Conservation (phyloP, 1,140 invertebrate species). For the Anastatus disparis region DNA sequence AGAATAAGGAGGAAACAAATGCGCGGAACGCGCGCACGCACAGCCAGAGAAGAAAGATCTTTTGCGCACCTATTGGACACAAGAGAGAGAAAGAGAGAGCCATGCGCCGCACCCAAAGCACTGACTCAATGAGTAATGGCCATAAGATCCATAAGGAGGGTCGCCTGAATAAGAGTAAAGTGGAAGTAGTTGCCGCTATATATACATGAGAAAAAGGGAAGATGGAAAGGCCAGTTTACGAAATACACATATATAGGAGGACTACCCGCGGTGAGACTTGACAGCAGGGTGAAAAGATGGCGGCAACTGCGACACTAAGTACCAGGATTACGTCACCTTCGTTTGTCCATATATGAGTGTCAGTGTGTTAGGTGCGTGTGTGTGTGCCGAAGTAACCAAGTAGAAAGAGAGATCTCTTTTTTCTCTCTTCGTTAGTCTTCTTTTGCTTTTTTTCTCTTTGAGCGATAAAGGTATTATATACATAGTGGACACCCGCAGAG, state of each 20-base stretch:
- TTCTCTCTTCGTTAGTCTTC: constrained; percentile 11
- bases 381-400: too few species aligned
- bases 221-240: constrained; percentile 37
- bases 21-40: not conserved
- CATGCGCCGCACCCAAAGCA: too few species aligned
- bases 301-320: constrained; percentile 49
- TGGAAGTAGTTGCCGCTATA: constrained; percentile 27
- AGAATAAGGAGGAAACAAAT: not conserved
- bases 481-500: constrained; percentile 27
- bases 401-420: constrained; percentile 27
- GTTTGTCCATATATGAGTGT: not conserved
- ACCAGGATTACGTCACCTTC: constrained; percentile 53
- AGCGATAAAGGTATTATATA: constrained; percentile 33
- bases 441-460: constrained; percentile 3
- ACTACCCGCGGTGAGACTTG: constrained; percentile 45
- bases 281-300: constrained; percentile 49
- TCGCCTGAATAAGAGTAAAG: constrained; percentile 26
- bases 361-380: too few species aligned
- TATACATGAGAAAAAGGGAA: too few species aligned
- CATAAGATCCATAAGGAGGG: constrained; percentile 27
- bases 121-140: constrained; percentile 35
- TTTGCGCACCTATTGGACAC: constrained; percentile 4
- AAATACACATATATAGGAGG: constrained; percentile 21
- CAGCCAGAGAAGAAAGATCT: too few species aligned
- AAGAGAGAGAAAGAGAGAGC: too few species aligned